Evolutionary conservation across 2,113 vertebrate genomes (phyloP), one percentile per base, ranked within the genome.

Genomic region (Passer montanus): DNA sequence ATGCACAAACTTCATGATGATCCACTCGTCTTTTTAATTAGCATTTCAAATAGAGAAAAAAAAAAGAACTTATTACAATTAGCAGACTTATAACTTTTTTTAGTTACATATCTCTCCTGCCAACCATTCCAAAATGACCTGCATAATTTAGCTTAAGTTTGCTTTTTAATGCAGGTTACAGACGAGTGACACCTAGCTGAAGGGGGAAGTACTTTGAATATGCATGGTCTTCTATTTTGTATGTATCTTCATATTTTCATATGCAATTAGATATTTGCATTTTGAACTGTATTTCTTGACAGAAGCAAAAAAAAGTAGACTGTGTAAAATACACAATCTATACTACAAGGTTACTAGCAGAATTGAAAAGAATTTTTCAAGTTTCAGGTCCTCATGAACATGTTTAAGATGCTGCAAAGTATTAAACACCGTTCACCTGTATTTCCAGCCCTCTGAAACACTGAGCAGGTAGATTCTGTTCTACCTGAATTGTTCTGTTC

Each of bases 151-250:
- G 39, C 59, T 85, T n/a, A 74, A 35, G 56, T 75, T 53, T 69
- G 28, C 41, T 43, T 88, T 90, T 74, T 52, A 75, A 47, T 72
- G 52, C 35, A 80, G 84, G 69, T 75, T 91, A 86, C 64, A 91
- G 87, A 77, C 43, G 33, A 93, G 92, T 80, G 79, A 82, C 93
- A 96, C 75, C 79, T 87, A 83, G 79, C 85, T 96, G 82, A 92
- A 89, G 28, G 52, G 52, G 52, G 59, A 73, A 94, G 68, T 83
- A 86, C 44, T 86, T 9, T 67, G 59, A 84, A 59, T 69, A 85
- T 37, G 19, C 12, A 1, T 15, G 43, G 47, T 37, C 50, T 47
- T 73, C 41, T 85, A 15, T 74, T 79, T 84, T 52, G 27, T 70
- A 69, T 18, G 4, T 43, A 66, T 63, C 62, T 63, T 53, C 4